phyloP scores from a whole-genome alignment of 1,140 invertebrate genomes.

The Druon quercuslanigerum region DNA sequence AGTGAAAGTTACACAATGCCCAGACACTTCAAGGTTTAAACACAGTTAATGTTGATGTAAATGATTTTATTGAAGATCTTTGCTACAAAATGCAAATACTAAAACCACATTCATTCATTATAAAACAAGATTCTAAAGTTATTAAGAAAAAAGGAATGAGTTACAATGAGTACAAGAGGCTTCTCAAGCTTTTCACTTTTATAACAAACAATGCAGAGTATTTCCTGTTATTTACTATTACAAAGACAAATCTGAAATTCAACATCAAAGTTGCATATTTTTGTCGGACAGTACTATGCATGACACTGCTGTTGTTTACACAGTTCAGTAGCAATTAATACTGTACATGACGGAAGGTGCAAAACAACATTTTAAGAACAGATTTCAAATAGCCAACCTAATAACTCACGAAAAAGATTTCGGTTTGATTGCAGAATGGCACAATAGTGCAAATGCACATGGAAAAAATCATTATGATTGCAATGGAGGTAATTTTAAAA shows the following conservation, averaged over 20 bases:
- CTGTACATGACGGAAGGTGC: not conserved
- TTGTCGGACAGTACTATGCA: not conserved
- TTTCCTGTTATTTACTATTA: not conserved
- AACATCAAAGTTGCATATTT: not conserved
- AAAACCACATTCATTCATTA: not conserved
- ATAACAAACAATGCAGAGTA: not conserved
- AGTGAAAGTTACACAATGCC: not conserved
- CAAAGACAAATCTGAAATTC: not conserved
- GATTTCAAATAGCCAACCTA: not conserved
- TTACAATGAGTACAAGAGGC: slow-evolving; percentile 1
- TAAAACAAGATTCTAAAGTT: not conserved
- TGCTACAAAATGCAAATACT: not conserved
- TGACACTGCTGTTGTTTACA: slow-evolving; percentile 1
- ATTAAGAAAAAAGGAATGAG: not conserved
- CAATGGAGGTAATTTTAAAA: too few relatives aligned
- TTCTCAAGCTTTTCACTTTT: not conserved
- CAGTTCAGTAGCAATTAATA: not conserved
- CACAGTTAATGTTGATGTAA: not conserved
- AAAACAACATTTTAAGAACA: slow-evolving; percentile 1
- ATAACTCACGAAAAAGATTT: not conserved
- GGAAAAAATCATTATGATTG: not conserved
- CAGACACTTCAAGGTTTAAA: not conserved
- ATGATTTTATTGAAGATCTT: not conserved
- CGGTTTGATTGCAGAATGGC: not conserved
- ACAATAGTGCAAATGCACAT: not conserved